Evolutionary conservation across 2,113 vertebrate species (phyloP).

Genomic region (Ahaetulla prasina): DNA sequence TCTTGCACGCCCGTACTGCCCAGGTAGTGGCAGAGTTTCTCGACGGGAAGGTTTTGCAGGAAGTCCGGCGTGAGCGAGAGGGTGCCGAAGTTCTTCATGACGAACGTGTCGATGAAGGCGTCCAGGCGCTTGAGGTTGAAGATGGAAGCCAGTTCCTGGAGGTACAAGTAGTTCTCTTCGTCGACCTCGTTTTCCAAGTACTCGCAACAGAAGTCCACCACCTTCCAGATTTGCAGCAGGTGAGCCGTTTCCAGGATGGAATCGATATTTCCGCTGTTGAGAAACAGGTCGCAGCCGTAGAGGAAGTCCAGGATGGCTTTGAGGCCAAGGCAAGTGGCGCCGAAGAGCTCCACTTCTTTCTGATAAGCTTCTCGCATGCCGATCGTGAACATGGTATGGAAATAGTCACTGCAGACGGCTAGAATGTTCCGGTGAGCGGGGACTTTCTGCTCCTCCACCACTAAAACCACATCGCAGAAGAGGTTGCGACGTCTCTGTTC

Average conservation of each 20-base stretch:
- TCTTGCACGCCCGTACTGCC: constrained; percentile 82
- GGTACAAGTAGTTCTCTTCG: constrained; percentile 90
- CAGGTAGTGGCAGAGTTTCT: constrained; percentile 85
- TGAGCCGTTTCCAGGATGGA: constrained; percentile 86
- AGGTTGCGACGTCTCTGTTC: constrained; percentile 82
- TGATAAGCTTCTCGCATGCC: constrained; percentile 91
- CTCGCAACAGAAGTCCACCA: constrained; percentile 94
- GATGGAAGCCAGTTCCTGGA: constrained; percentile 88
- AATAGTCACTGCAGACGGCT: constrained; percentile 89
- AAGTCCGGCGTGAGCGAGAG: constrained; percentile 85
- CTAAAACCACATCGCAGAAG: constrained; percentile 89
- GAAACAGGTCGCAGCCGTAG: constrained; percentile 82
- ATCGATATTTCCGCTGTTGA: constrained; percentile 89
- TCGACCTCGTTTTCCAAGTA: constrained; percentile 89
- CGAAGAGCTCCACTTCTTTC: constrained; percentile 86
- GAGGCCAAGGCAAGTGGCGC: constrained; percentile 83
- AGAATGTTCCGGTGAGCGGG: constrained; percentile 87
- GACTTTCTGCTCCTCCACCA: constrained; percentile 79
- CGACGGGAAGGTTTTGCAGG: constrained; percentile 76
- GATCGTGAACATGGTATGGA: constrained; percentile 94
- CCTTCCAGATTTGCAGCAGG: constrained; percentile 90
- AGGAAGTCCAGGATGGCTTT: constrained; percentile 90
- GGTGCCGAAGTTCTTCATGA: constrained; percentile 79
- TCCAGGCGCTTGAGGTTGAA: constrained; percentile 89
- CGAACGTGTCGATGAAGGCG: constrained; percentile 83